Evolutionary conservation across 2,797 vertebrate genomes (phyloP).

Genomic region (Myiotriccus ornatus): DNA sequence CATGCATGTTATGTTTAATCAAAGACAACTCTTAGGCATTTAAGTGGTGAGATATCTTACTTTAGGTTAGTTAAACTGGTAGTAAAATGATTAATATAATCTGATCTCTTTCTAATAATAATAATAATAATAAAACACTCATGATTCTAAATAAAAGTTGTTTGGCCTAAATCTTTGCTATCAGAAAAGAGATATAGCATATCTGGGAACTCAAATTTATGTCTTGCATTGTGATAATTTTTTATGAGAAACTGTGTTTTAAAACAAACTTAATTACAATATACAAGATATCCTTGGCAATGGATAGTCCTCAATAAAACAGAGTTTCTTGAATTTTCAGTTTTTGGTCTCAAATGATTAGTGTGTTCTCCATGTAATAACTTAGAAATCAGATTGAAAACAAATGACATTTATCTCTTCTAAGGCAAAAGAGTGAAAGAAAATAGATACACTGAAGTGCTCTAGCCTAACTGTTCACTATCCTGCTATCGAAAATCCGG

Average conservation of each 20-base stretch:
- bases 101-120: slow-evolving; percentile 70
- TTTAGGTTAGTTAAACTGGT: slow-evolving; percentile 69
- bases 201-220: slow-evolving; percentile 66
- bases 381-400: slow-evolving; percentile 69
- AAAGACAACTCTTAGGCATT: slow-evolving; percentile 67
- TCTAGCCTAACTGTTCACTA: slow-evolving; percentile 58
- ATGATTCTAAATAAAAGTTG: slow-evolving; percentile 64
- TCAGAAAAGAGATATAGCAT: slow-evolving; percentile 66
- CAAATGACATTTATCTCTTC: slow-evolving; percentile 66
- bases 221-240: slow-evolving; percentile 72
- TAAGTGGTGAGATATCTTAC: slow-evolving; percentile 70
- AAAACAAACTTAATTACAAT: slow-evolving; percentile 63
- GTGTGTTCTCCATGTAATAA: slow-evolving; percentile 69
- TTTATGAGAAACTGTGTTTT: slow-evolving; percentile 75
- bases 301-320: slow-evolving; percentile 76
- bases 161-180: slow-evolving; percentile 73
- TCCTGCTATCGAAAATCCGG: slow-evolving; percentile 61
- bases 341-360: slow-evolving; percentile 72
- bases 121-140: slow-evolving; percentile 60
- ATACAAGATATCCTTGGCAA: slow-evolving; percentile 69
- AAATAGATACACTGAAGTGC: slow-evolving; percentile 46
- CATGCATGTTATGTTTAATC: slow-evolving; percentile 72
- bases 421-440: slow-evolving; percentile 53
- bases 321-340: slow-evolving; percentile 71
- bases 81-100: slow-evolving; percentile 67